Evolutionary conservation across 2,797 vertebrate genomes (phyloP), one percentile per base, ranked within the genome.

Genomic region (Myiotriccus ornatus): DNA sequence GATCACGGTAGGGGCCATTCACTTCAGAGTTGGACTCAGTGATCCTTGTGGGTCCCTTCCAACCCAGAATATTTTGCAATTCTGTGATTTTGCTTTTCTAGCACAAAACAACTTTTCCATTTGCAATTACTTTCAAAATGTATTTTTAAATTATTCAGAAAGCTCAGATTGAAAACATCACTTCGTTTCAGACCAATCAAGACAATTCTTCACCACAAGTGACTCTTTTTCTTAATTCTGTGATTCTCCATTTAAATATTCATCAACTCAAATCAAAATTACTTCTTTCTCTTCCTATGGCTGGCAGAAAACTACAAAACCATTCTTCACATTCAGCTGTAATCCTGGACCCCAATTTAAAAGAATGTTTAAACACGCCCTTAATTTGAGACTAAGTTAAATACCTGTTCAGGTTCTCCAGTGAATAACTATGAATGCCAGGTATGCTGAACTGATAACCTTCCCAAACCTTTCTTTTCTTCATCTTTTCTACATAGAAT

Each of bases 211-310:
- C 39, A 88, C 39, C 21, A 73, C 11, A 82, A 90, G 44, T 59
- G 65, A 57, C 69, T 76, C 50, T 39, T 89, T 82, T 76, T 70
- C 67, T 85, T 81, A 75, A 78, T 84, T 86, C 69, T 69, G 39
- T 78, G 83, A 75, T 39, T 77, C 84, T 87, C 82, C 90, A 21
- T 78, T 93, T 81, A 75, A 95, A 82, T 93, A 95, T 87, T 94
- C 77, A 89, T 93, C 0, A 4, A 20, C 50, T 90, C 69, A 84
- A 79, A 74, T 79, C 46, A 85, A 73, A 93, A 89, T 84, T 24
- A 37, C 53, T 69, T 70, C 60, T 87, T 77, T 47, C 47, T 84
- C 76, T 91, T 86, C 83, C 62, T 47, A 5, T 62, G 44, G 41
- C 76, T 91, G 69, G 73, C 69, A 91, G 83, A 70, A 86, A 90